Conservation (phyloP, 2,113 vertebrate species). For the Psittacus erithacus region DNA sequence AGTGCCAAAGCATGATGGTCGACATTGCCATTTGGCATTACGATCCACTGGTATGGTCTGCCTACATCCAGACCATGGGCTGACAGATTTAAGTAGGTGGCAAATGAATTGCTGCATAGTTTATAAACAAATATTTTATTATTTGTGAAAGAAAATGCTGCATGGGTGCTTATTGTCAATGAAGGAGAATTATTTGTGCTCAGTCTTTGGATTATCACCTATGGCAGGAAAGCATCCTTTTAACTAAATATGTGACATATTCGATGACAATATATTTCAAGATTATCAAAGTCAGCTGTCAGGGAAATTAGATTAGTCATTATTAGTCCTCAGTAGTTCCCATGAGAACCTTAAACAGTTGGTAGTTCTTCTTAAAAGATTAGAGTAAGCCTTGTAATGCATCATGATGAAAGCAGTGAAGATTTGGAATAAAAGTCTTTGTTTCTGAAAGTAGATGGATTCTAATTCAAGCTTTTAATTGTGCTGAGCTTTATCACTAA, state of each 20-base stretch:
- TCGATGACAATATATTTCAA: conserved; percentile 30
- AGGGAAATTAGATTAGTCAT: conserved; percentile 49
- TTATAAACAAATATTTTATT: not conserved
- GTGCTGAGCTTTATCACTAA: not conserved
- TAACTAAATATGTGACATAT: conserved; percentile 50
- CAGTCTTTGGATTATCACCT: not conserved
- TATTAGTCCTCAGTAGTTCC: conserved; percentile 53
- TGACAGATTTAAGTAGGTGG: not conserved
- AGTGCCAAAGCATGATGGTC: not conserved
- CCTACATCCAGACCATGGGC: not conserved
- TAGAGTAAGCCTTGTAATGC: conserved; percentile 65
- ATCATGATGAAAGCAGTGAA: conserved; percentile 62
- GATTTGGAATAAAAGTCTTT: conserved; percentile 50
- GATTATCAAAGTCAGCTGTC: conserved; percentile 55
- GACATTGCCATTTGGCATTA: not conserved
- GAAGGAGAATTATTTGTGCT: not conserved
- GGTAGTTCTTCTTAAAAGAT: conserved; percentile 57
- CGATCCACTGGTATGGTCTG: not conserved
- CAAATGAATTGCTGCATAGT: not conserved
- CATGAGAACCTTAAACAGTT: conserved; percentile 51
- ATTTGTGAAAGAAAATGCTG: not conserved
- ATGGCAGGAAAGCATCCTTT: conserved; percentile 20
- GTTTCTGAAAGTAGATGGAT: conserved; percentile 22
- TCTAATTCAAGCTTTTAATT: conserved; percentile 30
- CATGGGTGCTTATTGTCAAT: not conserved